Evolutionary conservation across 2,888 invertebrate genomes (phyloP).

Genomic region (Standfussiana lucernea): DNA sequence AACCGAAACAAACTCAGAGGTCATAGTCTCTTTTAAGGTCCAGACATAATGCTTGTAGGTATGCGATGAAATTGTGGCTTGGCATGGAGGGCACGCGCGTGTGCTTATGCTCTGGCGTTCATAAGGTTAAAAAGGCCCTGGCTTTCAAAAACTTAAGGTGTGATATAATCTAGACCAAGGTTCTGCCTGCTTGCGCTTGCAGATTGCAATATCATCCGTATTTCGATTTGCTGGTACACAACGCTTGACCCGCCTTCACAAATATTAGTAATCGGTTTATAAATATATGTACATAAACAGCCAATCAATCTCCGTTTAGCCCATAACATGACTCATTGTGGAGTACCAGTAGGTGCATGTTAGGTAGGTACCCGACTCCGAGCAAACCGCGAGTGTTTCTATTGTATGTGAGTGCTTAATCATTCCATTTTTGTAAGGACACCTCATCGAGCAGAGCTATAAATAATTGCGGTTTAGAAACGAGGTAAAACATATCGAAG

Average conservation of each 20-base stretch:
- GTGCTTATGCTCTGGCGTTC: no score
- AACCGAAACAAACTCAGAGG: no score
- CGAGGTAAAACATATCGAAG: not conserved
- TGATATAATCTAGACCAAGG: no score
- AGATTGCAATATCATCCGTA: not conserved
- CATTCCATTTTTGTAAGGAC: slow-evolving; percentile 19
- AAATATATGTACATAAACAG: slow-evolving; percentile 18
- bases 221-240: not conserved
- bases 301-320: slow-evolving; percentile 13
- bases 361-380: slow-evolving; percentile 9
- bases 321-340: slow-evolving; percentile 34
- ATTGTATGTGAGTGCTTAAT: slow-evolving; percentile 12
- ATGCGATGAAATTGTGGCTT: no score
- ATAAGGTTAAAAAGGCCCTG: no score
- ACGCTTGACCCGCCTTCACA: not conserved
- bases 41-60: no score
- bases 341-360: not conserved
- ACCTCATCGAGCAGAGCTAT: slow-evolving; percentile 27
- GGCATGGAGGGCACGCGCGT: no score
- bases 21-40: no score
- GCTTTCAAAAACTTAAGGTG: not conserved
- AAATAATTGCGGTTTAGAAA: slow-evolving; percentile 31
- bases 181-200: not conserved
- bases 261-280: slow-evolving; percentile 28
- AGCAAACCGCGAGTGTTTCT: slow-evolving; percentile 20